Evolutionary conservation across 1,140 invertebrate species (phyloP), one percentile per base, ranked within the genome.

Genomic region (Achroia grisella): DNA sequence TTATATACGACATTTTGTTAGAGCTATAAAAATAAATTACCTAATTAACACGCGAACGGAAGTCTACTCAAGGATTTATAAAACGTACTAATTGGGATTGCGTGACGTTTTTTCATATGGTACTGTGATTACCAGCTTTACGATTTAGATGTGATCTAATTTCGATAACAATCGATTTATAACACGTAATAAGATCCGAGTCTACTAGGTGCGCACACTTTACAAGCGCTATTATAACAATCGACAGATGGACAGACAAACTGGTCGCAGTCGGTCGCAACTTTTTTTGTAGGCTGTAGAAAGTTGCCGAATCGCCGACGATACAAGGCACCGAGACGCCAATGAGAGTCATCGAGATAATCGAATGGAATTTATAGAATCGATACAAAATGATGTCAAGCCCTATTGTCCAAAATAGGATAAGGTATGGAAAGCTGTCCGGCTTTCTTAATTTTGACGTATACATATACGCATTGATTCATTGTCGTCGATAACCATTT

Each of bases 251-350:
- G 37, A 17, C 48, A 46, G 44, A 1, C 13, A 23, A 62, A 58
- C 52, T 53, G 47, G 59, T 56, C 46, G 27, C 44, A 50, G 44
- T 54, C 48, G 50, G 32, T 40, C 52, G 52, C 52, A 28, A 52
- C 44, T 56, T 60, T 49, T 23, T 67, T 69, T 62, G 56, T 65
- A 44, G 55, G 58, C 40, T 51, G 50, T 62, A 58, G 65, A 69
- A 69, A 69, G 62, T 52, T 48, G 36, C 35, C 35, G 30, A 34
- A 31, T 45, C 47, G 34, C 51, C 53, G 47, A 58, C 53, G 47
- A 58, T 39, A 48, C 15, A 29, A 49, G 44, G 42, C 44, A 50
- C 33, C 39, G 13, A 54, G 44, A 45, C 45, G 46, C 8, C 39
- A 13, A n/a, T 11, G 37, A 23, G 27, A 44, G 28, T 27, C 33